These are phyloP conservation scores for Phymanthus crucifer DNA, from an alignment of 92 coral and sea anemone genomes.

Conservation along the genomic window DNA sequence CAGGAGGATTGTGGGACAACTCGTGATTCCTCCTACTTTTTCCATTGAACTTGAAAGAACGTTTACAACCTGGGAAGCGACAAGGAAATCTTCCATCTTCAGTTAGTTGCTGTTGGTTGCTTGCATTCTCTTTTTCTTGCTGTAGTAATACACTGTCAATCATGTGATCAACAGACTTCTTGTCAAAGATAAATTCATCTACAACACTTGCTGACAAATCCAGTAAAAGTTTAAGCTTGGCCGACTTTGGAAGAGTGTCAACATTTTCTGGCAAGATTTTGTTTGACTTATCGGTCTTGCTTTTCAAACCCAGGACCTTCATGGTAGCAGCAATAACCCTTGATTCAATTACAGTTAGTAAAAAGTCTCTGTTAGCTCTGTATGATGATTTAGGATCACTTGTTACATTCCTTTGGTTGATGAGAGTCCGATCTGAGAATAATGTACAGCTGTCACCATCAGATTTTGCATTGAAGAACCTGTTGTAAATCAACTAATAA, in stretches of 20 bases:
- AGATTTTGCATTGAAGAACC: constrained; percentile 53
- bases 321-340: constrained; percentile 55
- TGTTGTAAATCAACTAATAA: constrained; percentile 48
- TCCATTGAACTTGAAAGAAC: constrained; percentile 63
- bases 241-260: constrained; percentile 14
- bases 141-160: constrained; percentile 34
- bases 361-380: constrained; percentile 61
- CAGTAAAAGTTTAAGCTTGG: constrained; percentile 26
- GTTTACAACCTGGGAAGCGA: constrained; percentile 55
- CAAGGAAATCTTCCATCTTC: constrained; percentile 62
- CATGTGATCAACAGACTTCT: not conserved
- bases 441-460: constrained; percentile 50
- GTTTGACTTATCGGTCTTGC: constrained; percentile 24
- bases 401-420: constrained; percentile 60
- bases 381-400: constrained; percentile 52
- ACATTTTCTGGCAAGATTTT: constrained; percentile 20
- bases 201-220: constrained; percentile 21
- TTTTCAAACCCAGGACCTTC: constrained; percentile 45
- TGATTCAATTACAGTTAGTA: constrained; percentile 28
- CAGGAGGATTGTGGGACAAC: constrained; percentile 61
- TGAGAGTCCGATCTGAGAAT: constrained; percentile 60
- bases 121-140: constrained; percentile 45
- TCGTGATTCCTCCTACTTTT: constrained; percentile 56
- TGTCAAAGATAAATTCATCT: constrained; percentile 25
- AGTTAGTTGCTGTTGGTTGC: constrained; percentile 51